Base-by-base conservation (phyloP, 2,113 vertebrate species). In the Dascyllus trimaculatus region DNA sequence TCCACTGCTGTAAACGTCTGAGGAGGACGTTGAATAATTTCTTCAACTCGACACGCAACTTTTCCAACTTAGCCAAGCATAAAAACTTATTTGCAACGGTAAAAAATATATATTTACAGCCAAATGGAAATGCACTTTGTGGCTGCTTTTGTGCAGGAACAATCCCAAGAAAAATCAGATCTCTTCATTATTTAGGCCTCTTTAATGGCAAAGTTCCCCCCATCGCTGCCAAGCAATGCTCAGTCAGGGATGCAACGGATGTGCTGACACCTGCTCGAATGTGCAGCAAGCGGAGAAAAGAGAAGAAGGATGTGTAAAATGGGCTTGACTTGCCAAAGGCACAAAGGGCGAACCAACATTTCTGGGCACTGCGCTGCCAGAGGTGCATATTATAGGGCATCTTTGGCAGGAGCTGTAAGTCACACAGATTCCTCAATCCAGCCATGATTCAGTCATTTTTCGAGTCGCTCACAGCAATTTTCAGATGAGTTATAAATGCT, bases 241-340 rank as follows among this genome's bases (percentile, higher is more conserved):
- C 80, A 83, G 79, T 86, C 77, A 83, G 57, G 85, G 70, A 85
- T 71, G 82, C 65, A 32, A 54, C 57, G 61, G 85, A 91, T 84
- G 75, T 88, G 85, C 85, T 92, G 88, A 91, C 85, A 87, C 84
- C 84, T 87, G 78, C 75, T 82, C 43, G 6, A 73, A 84, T 56
- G 67, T 74, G 69, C 43, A 63, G 66, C 24, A 26, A 77, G 60
- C 25, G 49, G 46, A 56, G 22, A 49, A 26, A 51, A 53, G 49
- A 51, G 61, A 21, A 59, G 56, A 81, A 32, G 29, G 59, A 43
- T 66, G 57, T 69, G 80, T 78, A 69, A 85, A 83, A 84, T 48
- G 58, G 63, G 45, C 45, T 60, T n/a, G 60, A 67, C 72, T 72
- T 65, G 78, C 84, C 88, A 90, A 78, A 85, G 65, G 59, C 57